Evolutionary conservation across 2,888 invertebrate genomes (phyloP).

Genomic region (Brachylomia viminalis): DNA sequence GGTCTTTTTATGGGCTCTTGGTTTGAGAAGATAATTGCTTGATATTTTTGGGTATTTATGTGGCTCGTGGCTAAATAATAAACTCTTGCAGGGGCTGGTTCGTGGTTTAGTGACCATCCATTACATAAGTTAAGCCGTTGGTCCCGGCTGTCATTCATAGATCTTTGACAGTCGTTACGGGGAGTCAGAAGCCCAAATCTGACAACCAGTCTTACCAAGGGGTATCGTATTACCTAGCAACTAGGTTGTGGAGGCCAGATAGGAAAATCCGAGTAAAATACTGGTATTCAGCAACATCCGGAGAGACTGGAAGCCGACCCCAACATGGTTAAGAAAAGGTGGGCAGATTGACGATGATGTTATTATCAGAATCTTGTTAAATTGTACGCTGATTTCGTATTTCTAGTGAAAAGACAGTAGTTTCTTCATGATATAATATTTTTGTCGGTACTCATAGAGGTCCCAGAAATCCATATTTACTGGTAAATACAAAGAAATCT

Average conservation of each 20-base stretch:
- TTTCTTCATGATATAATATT: not conserved
- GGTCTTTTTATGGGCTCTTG: constrained; percentile 3
- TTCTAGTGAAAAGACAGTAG: not conserved
- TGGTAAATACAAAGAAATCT: not conserved
- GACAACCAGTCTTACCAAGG: not conserved
- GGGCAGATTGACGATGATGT: not conserved
- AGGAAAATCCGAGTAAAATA: not conserved
- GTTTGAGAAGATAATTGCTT: constrained; percentile 1
- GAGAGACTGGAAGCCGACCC: not conserved
- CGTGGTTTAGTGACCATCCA: not conserved
- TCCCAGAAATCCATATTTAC: not conserved
- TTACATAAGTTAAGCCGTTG: not conserved
- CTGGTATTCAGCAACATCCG: not conserved
- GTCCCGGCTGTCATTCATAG: not conserved
- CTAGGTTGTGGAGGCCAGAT: not conserved
- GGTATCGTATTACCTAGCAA: not conserved
- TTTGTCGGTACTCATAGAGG: not conserved
- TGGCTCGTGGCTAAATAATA: not conserved
- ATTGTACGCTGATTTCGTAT: not conserved
- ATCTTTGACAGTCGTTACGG: not conserved
- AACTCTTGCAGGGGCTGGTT: not conserved
- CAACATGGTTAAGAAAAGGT: not conserved
- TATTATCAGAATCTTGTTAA: not conserved
- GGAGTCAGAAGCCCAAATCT: not conserved
- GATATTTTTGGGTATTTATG: constrained; percentile 31